Evolutionary conservation across 2,888 invertebrate species (phyloP).

Genomic region (Philopedon plagiatum): DNA sequence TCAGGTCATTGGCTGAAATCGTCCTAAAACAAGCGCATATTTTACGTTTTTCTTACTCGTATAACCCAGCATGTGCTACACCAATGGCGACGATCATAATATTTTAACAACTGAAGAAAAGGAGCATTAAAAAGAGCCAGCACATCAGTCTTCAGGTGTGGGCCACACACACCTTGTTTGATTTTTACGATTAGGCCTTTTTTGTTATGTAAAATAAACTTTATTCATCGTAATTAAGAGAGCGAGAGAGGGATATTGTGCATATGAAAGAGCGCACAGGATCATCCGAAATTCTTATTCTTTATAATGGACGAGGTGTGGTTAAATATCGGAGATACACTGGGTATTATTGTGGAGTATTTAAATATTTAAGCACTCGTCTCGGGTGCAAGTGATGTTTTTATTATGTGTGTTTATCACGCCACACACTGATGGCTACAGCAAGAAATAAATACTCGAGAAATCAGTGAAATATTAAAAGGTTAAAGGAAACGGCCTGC

Average conservation of each 20-base stretch:
- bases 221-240: conserved; percentile 67
- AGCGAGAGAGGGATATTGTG: conserved; percentile 4
- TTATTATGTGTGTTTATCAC: conserved; percentile 7
- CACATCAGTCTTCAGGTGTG: conserved; percentile 62
- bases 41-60: too few species aligned
- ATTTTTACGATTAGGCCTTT: conserved; percentile 66
- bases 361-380: conserved; percentile 10
- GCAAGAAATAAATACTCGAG: too few species aligned
- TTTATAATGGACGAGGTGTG: conserved; percentile 36
- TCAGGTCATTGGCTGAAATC: too few species aligned
- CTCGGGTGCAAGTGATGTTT: conserved; percentile 2
- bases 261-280: conserved; percentile 27
- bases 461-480: not conserved
- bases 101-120: conserved; percentile 43
- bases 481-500: not conserved
- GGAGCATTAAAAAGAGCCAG: conserved; percentile 43
- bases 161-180: conserved; percentile 63
- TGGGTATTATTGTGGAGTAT: conserved; percentile 18
- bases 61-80: not conserved
- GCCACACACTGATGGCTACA: not conserved
- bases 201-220: conserved; percentile 69
- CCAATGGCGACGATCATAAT: conserved; percentile 36
- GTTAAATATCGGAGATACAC: conserved; percentile 28
- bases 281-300: conserved; percentile 32
- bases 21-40: too few species aligned